Conservation (phyloP, 1,140 invertebrate genomes). For the Drosophila truncata region DNA sequence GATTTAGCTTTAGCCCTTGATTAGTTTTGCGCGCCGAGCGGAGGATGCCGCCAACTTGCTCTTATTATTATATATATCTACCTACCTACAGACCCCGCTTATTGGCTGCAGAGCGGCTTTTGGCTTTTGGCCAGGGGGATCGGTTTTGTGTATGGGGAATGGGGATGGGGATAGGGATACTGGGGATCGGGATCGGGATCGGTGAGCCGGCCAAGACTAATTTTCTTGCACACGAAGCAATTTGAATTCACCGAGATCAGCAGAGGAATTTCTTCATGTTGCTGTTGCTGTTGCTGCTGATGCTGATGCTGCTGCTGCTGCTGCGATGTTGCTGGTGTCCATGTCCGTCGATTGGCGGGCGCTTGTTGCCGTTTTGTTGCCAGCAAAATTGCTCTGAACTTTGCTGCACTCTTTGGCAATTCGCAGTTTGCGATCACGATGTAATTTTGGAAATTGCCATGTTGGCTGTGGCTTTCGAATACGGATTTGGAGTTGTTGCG, state of each 20-base stretch:
- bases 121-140: constrained; percentile 53
- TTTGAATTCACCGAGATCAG: constrained; percentile 78
- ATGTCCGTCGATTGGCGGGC: constrained; percentile 51
- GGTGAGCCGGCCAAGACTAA: constrained; percentile 74
- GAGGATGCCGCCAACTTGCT: constrained; percentile 71
- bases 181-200: constrained; percentile 41
- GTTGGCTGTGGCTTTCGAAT: constrained; percentile 61
- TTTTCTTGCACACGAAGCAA: constrained; percentile 85
- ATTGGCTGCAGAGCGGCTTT: constrained; percentile 52
- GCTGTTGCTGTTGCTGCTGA: constrained; percentile 25
- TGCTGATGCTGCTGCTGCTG: constrained; percentile 31
- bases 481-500: constrained; percentile 46
- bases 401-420: constrained; percentile 78
- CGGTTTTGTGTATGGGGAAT: constrained; percentile 7
- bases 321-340: constrained; percentile 39
- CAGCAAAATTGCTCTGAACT: constrained; percentile 84
- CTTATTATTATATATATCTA: constrained; percentile 82
- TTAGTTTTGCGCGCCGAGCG: constrained; percentile 75
- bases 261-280: constrained; percentile 65
- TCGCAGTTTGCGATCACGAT: constrained; percentile 84
- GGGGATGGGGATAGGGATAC: constrained; percentile 10
- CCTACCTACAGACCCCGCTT: constrained; percentile 54
- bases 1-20: constrained; percentile 83
- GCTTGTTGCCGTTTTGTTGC: constrained; percentile 73
- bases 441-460: constrained; percentile 85